Conservation (phyloP, 2,113 vertebrate species). For the Gallinago paraguaiae region DNA sequence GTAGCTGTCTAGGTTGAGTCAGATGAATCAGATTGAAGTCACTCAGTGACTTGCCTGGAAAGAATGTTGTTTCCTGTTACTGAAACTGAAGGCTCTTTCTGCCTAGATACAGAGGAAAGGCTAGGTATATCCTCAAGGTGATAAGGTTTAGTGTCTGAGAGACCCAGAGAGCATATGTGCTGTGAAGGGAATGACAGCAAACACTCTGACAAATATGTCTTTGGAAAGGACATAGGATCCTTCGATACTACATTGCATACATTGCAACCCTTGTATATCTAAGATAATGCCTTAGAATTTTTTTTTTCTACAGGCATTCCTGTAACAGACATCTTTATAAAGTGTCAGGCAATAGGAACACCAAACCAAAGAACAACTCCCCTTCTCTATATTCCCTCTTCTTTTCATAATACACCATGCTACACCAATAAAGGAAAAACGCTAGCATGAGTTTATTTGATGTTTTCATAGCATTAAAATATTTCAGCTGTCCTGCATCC, state of each 20-base stretch:
- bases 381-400: background rate
- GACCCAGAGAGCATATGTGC: fast-evolving
- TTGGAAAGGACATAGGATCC: background rate
- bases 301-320: background rate
- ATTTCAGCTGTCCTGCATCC: background rate
- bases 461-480: background rate
- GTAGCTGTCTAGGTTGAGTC: background rate
- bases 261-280: background rate
- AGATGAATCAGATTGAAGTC: background rate
- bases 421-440: background rate
- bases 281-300: background rate
- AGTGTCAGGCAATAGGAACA: background rate
- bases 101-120: background rate
- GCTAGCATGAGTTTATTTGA: background rate
- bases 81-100: background rate
- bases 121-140: background rate
- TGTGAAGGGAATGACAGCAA: background rate
- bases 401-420: background rate
- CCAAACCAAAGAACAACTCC: background rate
- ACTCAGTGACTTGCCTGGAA: background rate
- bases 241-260: background rate
- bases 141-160: background rate
- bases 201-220: background rate
- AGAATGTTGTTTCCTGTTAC: background rate
- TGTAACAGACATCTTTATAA: background rate